phyloP scores from a whole-genome alignment of 2,797 vertebrate species.

The Eulemur mongoz region DNA sequence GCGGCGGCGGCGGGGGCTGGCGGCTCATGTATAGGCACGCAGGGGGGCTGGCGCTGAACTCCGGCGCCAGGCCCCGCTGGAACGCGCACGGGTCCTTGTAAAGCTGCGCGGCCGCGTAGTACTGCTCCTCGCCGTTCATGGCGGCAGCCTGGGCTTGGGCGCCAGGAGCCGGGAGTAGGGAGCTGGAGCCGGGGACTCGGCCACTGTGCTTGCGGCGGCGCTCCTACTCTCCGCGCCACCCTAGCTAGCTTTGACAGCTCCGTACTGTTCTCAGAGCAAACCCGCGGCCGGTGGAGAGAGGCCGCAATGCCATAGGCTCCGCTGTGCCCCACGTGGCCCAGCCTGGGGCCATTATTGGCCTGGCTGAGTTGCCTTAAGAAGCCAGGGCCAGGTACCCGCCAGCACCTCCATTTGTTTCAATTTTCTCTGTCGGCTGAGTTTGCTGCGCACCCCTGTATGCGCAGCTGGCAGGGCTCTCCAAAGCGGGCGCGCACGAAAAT shows the following conservation, averaged over 20 bases:
- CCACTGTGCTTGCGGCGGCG: not conserved
- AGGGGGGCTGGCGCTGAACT: constrained; percentile 92
- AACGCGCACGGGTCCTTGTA: constrained; percentile 96
- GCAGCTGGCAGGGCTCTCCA: not conserved
- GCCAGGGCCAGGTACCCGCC: not conserved
- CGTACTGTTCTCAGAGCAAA: not conserved
- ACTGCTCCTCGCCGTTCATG: constrained; percentile 97
- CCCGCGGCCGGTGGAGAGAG: not conserved
- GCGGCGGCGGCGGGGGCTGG: constrained; percentile 88
- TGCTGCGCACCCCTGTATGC: not conserved
- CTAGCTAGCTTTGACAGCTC: constrained; percentile 85
- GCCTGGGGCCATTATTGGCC: constrained; percentile 71
- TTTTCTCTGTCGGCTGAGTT: not conserved
- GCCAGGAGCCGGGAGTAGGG: constrained; percentile 43
- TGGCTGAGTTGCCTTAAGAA: constrained; percentile 69
- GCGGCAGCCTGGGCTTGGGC: constrained; percentile 68
- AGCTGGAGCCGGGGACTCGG: constrained; percentile 62
- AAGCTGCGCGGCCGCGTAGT: constrained; percentile 90
- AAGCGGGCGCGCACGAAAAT: not conserved
- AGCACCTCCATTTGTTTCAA: constrained; percentile 55
- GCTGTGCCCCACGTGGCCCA: constrained; percentile 74
- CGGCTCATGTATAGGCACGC: constrained; percentile 96
- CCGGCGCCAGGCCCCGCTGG: constrained; percentile 91
- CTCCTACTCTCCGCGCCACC: constrained; percentile 52
- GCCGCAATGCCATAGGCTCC: constrained; percentile 72